Evolutionary conservation across 2,888 invertebrate species (phyloP).

Genomic region (Hydroisotoma schaefferi): DNA sequence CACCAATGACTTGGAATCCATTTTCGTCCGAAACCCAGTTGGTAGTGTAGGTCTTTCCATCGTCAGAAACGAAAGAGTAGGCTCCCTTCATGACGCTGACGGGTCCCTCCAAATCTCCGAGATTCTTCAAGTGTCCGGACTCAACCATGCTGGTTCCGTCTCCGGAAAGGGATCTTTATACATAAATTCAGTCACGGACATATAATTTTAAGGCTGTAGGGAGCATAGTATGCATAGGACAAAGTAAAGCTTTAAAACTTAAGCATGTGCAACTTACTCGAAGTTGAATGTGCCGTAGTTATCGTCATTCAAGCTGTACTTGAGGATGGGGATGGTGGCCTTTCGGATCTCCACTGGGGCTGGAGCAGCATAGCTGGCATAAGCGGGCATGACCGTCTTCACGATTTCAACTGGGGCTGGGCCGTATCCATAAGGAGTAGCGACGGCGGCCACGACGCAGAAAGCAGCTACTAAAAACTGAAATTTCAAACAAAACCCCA

Average conservation of each 20-base stretch:
- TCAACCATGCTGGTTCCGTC: constrained; percentile 13
- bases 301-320: constrained; percentile 16
- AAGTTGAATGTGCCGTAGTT: constrained; percentile 19
- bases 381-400: not conserved
- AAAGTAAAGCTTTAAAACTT: too few relatives aligned
- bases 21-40: constrained; percentile 24
- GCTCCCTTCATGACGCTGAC: constrained; percentile 28
- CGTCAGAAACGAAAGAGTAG: constrained; percentile 31
- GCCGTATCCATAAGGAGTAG: constrained; percentile 10
- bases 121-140: constrained; percentile 14
- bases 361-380: not conserved
- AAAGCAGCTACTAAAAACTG: constrained; percentile 8
- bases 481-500: not conserved
- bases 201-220: not conserved
- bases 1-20: constrained; percentile 14
- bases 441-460: constrained; percentile 5
- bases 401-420: not conserved
- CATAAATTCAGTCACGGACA: not conserved
- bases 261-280: constrained; percentile 3
- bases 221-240: too few relatives aligned
- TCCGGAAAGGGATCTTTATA: constrained; percentile 9
- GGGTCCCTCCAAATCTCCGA: constrained; percentile 23
- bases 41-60: constrained; percentile 29
- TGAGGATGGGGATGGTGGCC: constrained; percentile 20
- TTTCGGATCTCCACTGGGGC: not conserved